A percentile compares a stretch with the other conserved stretches of the same genome.
phyloP scores from a whole-genome alignment of 2,797 vertebrate genomes.

The Chiroxiphia lanceolata region DNA sequence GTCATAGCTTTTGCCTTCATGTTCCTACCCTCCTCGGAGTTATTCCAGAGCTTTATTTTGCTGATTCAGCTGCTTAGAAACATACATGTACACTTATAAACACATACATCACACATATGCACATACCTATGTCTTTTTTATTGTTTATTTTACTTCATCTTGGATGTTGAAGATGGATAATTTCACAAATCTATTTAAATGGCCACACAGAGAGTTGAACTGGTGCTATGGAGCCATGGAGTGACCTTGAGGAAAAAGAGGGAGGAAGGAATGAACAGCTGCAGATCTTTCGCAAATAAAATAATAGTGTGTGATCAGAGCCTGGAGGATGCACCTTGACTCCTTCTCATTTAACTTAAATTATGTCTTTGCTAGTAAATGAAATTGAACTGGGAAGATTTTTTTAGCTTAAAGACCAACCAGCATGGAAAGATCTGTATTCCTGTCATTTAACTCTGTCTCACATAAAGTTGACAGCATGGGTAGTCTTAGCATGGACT shows the following conservation, averaged over 20 bases:
- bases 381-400: background rate
- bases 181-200: background rate
- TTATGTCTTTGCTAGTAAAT: background rate
- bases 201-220: background rate
- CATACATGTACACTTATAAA: background rate
- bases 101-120: background rate
- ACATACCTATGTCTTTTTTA: background rate
- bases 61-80: background rate
- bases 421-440: background rate
- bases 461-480: background rate
- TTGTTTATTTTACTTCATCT: background rate
- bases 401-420: background rate
- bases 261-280: background rate
- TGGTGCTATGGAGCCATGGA: background rate
- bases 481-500: background rate
- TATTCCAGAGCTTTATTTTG: background rate
- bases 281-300: constrained; percentile 1
- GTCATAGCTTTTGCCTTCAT: background rate
- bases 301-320: background rate
- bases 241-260: background rate
- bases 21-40: background rate
- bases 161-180: background rate
- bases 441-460: background rate
- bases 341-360: background rate
- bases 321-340: background rate